Evolutionary conservation across 2,113 vertebrate genomes (phyloP).

Genomic region (Glaucidium brasilianum): DNA sequence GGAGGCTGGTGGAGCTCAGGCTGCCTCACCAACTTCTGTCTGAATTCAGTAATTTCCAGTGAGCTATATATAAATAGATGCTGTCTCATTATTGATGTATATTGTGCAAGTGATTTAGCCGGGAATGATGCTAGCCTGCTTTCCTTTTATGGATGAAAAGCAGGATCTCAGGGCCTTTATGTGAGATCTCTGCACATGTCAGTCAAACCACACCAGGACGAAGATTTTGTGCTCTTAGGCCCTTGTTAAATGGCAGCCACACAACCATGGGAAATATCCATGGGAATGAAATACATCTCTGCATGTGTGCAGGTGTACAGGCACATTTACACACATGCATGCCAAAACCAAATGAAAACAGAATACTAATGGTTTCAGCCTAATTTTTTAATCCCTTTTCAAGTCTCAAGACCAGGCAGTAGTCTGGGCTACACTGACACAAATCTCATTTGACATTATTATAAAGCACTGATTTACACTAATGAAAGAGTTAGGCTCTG

Average conservation of each 20-base stretch:
- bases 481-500: neutral
- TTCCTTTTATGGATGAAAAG: slow-evolving; percentile 40
- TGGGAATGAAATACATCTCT: neutral
- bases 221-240: neutral
- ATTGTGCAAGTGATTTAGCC: slow-evolving; percentile 7
- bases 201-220: neutral
- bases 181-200: neutral
- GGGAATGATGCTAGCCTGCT: neutral
- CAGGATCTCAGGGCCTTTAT: neutral
- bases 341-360: neutral
- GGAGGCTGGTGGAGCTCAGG: slow-evolving; percentile 16
- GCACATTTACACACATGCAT: neutral
- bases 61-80: slow-evolving; percentile 33
- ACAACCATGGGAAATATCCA: rapidly evolving
- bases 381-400: neutral
- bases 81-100: slow-evolving; percentile 21
- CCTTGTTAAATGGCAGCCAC: neutral
- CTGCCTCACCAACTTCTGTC: neutral
- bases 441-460: neutral
- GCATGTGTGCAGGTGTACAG: rapidly evolving
- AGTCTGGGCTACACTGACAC: neutral
- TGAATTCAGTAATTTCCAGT: slow-evolving; percentile 27
- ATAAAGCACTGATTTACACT: neutral
- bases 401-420: neutral
- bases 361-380: neutral